Evolutionary conservation across 1,140 invertebrate genomes (phyloP), one percentile per base, ranked within the genome.

Genomic region (Bombus haemorrhoidalis): DNA sequence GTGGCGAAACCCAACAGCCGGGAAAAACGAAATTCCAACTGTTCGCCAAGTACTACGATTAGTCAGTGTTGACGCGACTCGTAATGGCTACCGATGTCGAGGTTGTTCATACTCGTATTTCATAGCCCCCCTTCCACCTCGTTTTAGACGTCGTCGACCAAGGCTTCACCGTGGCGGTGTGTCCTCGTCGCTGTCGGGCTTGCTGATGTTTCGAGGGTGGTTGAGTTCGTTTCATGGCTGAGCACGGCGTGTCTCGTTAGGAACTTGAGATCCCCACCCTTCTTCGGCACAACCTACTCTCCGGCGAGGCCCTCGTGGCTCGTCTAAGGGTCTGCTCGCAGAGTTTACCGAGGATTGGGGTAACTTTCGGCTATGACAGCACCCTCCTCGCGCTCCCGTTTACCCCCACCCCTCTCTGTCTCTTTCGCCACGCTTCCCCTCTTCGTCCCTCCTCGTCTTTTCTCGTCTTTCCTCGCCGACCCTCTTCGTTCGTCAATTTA

Each of bases 221-320:
- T 88, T 89, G 89, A 91, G 91, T 93, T 92, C 91, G 91, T 93
- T 93, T 93, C 92, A 92, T 91, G 90, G 84, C 87, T 89, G 87
- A 91, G 90, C 89, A 93, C 89, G 80, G 89, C 88, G 88, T 90
- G 92, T 91, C 93, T 94, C 89, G 93, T 93, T 92, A 93, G 93
- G 89, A 94, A 94, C 93, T 94, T 92, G 92, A 93, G 90, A 88
- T 77, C 69, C 82, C 89, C 88, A 86, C 71, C 88, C 80, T 59
- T 86, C 72, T 64, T 77, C 83, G 59, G 80, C 85, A 86, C 84
- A 78, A 91, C 85, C 79, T 87, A 88, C 83, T 87, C 85, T 79
- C 57, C 57, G 71, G 47, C 83, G 81, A 87, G 79, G 69, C 76
- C 86, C 85, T 87, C 81, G 76, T 84, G 88, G 82, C 79, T 87